Evolutionary conservation across 2,113 vertebrate species (phyloP), one percentile per base, ranked within the genome.

Genomic region (Bubo blakistoni): DNA sequence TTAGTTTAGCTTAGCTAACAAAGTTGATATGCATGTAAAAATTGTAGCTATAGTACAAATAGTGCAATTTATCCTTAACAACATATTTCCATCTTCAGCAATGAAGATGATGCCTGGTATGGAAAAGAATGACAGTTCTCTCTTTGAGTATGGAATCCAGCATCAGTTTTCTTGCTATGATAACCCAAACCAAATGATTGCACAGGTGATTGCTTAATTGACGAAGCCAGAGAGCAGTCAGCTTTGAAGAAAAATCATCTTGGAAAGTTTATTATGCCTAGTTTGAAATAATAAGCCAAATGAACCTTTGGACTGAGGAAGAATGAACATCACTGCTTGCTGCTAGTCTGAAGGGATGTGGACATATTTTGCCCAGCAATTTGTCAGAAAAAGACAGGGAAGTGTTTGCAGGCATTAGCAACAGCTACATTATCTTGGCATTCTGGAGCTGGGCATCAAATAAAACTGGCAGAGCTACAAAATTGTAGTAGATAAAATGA

Each of bases 211-310:
- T 90, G 59, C 67, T 92, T 92, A 94, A 96, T 88, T 86, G 79
- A 86, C 67, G n/a, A 73, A 84, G 52, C 84, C 77, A 57, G 40
- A 90, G 67, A 67, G n/a, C 36, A 95, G 69, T 67, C 77, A 86
- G 49, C 34, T 95, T 94, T 80, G 42, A 92, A 87, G 72, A 78
- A 90, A 95, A 95, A 91, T 81, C 3, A 34, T 69, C 62, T 86
- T 71, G 30, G 42, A 47, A 86, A 91, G 44, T 65, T 77, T 63
- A 69, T 83, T 87, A 82, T 78, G 58, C 55, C 57, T 2, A 3
- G 42, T 79, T 81, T 94, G 77, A 94, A 92, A 88, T 92, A 92
- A 81, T 46, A 71, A 94, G n/a, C 9, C 40, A 63, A 95, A 93
- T 82, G 36, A 97, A 70, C 52, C 52, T 71, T 83, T 82, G 44